Evolutionary conservation across 2,113 vertebrate species (phyloP), one percentile per base, ranked within the genome.

Genomic region (Muntiacus reevesi): DNA sequence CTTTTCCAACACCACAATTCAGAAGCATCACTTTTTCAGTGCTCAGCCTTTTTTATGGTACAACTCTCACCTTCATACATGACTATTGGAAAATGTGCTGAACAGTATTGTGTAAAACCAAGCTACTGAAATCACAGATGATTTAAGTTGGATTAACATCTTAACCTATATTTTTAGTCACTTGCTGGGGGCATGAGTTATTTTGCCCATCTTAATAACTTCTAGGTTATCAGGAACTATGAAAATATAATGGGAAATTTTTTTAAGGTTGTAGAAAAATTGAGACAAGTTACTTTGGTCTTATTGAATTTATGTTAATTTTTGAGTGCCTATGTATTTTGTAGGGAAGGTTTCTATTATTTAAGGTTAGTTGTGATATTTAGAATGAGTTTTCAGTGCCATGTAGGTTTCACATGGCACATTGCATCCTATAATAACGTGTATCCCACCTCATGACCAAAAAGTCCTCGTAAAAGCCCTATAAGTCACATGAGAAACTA

Each of bases 191-290:
- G 7, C 59, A 95, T 96, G 74, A 57, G 59, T 94, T 94, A 78
- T 95, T 97, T 98, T 94, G 25, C 8, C 8, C 45, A 91, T 95
- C n/a, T 79, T 97, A 96, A 89, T 95, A 71, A 95, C 83, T 87
- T 92, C 45, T 90, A 50, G n/a, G 5, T 86, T 93, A 89, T 91
- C n/a, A 89, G n/a, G 40, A 92, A 15, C 47, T 95, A 87, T 82
- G 54, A 91, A 11, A 43, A 83, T 88, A 87, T 27, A 96, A 96
- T 81, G 27, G 33, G 15, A 59, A 90, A 78, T 62, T 91, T 60
- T 57, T 30, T 95, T 76, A 60, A 78, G 74, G 96, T 52, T 33
- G 19, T 96, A 87, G 21, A 67, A 94, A 95, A 90, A 12, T 19
- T 88, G n/a, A 94, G 30, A 91, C 71, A 91, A 91, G 67, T 76